Base-by-base conservation (phyloP, 1,140 invertebrate species). In the Orussus abietinus region DNA sequence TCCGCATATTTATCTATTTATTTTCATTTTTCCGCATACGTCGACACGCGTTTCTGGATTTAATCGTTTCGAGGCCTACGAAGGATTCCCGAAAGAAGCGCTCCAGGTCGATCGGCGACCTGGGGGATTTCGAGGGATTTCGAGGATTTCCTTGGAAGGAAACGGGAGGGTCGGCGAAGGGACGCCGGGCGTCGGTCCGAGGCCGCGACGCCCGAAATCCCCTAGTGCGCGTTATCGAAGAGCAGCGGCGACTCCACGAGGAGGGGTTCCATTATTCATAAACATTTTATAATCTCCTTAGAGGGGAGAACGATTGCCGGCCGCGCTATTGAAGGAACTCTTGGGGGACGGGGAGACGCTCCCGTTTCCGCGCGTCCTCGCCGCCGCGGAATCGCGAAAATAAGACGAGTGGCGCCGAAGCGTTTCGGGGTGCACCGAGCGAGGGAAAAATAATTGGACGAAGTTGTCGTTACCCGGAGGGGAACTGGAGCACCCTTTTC, bases 231-330 rank as follows among this genome's bases (percentile, higher is more conserved):
- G 29, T 39, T 32, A 12, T 15, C 15, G n/a, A 39, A 12, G 29
- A 9, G 37, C n/a, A 1, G 37, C 14, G 37, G 29, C 17, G 17
- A 32, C 31, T 12, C 17, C 17, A 10, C 31, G n/a, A n/a, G n/a
- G n/a, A n/a, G n/a, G n/a, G n/a, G 53, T 60, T 66, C 64, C 64
- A 67, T 69, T 67, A 67, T 67, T 67, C 64, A 67, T 67, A 65
- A 61, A 66, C 58, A 67, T 61, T 66, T 66, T 61, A 64, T 65
- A 69, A 67, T 69, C 64, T 69, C 60, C 57, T 67, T 66, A 64
- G 48, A 45, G 30, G 33, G 46, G 43, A 58, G 64, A 67, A 64
- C 66, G 67, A 66, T 67, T 64, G 56, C 55, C 45, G 31, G 39
- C 43, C 41, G 49, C 34, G 53, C 57, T 57, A 64, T 64, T 60